These are phyloP conservation scores for Microctonus aethiopoides DNA, from an alignment of 2,888 invertebrate genomes.

Conservation along the genomic window DNA sequence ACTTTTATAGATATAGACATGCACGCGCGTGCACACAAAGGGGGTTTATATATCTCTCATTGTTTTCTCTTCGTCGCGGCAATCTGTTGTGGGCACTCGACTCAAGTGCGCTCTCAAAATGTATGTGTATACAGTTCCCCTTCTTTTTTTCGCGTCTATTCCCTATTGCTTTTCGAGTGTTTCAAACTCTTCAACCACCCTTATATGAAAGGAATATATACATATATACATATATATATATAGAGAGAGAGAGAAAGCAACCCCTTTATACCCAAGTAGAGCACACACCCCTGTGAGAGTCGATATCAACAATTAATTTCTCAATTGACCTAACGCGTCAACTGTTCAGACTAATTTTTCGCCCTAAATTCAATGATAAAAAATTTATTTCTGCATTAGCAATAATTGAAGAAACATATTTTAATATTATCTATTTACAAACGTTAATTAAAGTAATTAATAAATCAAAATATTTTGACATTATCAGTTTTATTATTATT, in stretches of 20 bases:
- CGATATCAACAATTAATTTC: conserved; percentile 59
- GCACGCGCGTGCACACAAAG: conserved; percentile 19
- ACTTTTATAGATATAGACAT: conserved; percentile 8
- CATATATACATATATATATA: too few relatives aligned
- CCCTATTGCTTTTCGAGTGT: conserved; percentile 53
- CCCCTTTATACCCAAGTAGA: conserved; percentile 40
- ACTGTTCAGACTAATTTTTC: background rate
- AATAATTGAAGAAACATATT: too few relatives aligned
- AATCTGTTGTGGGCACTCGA: conserved; percentile 64
- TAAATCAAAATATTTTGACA: too few relatives aligned
- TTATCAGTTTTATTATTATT: background rate
- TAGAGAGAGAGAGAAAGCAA: background rate
- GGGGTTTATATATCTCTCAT: conserved; percentile 46
- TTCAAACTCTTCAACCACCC: conserved; percentile 57
- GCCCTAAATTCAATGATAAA: background rate
- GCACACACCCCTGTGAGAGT: conserved; percentile 43
- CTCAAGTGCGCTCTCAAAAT: conserved; percentile 57
- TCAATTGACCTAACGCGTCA: conserved; percentile 55
- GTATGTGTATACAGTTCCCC: conserved; percentile 9
- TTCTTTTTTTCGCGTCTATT: conserved; percentile 44
- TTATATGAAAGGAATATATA: conserved; percentile 38
- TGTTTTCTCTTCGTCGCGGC: conserved; percentile 60
- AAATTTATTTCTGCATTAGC: too few relatives aligned
- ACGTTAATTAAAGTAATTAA: too few relatives aligned
- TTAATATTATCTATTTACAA: too few relatives aligned